These are phyloP conservation scores for Drosophila sproati DNA, from an alignment of 1,140 invertebrate genomes.

Conservation along the genomic window DNA sequence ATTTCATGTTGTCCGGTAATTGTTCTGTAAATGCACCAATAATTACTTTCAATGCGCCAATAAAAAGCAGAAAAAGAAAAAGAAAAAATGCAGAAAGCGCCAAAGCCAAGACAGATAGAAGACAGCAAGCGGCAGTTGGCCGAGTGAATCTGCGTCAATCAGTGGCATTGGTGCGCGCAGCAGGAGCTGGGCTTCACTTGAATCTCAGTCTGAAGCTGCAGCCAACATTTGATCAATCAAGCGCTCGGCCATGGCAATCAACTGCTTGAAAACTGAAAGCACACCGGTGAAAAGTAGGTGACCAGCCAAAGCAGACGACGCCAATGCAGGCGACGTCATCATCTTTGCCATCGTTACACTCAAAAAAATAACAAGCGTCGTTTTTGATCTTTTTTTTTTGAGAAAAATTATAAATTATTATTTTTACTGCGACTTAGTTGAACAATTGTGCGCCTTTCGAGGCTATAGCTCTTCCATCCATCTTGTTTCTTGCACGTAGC, in stretches of 20 bases:
- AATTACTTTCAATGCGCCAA: conserved; percentile 82
- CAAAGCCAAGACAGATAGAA: background rate
- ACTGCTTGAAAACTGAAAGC: conserved; percentile 64
- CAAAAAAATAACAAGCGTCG: background rate
- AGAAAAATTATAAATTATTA: background rate
- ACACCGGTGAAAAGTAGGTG: conserved; percentile 73
- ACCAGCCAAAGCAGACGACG: conserved; percentile 41
- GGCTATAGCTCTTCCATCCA: too few species aligned
- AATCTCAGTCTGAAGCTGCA: conserved; percentile 9
- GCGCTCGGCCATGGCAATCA: conserved; percentile 51
- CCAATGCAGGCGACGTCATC: conserved; percentile 26
- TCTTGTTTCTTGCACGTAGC: too few species aligned
- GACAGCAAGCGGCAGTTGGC: background rate
- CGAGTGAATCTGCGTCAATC: conserved; percentile 57
- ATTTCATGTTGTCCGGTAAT: conserved; percentile 81
- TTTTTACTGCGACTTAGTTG: too few species aligned
- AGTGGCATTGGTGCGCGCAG: conserved; percentile 74
- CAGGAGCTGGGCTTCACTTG: conserved; percentile 49
- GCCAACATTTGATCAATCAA: conserved; percentile 69
- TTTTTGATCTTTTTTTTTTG: background rate
- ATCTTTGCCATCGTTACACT: background rate
- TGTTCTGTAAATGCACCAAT: conserved; percentile 83
- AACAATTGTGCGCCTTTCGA: too few species aligned
- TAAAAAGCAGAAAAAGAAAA: conserved; percentile 49
- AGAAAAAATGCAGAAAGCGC: background rate